A percentile compares a stretch with the other conserved stretches of the same genome.
Evolutionary conservation across 37 sponge, comb jelly and placozoan species (phyloP).

Genomic region (Diacarnus erythraeanus): DNA sequence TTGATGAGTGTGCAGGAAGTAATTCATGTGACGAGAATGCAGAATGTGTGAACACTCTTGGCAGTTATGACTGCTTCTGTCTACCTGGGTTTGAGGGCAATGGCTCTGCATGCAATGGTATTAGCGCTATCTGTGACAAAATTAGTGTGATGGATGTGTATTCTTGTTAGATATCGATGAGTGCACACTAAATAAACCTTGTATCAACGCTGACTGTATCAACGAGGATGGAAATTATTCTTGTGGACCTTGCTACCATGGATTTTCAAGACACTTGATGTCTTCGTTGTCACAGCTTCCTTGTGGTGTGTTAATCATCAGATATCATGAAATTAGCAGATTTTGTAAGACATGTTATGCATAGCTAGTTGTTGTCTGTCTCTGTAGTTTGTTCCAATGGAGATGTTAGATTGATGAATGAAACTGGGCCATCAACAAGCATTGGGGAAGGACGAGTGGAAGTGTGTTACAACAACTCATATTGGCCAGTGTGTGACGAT

Average conservation of each 20-base stretch:
- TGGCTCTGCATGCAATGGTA: slow-evolving; percentile 13
- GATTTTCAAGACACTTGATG: background rate
- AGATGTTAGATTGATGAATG: slow-evolving; percentile 31
- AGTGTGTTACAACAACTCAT: slow-evolving; percentile 14
- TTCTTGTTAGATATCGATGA: background rate
- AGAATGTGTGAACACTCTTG: slow-evolving; percentile 37
- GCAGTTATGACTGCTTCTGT: slow-evolving; percentile 39
- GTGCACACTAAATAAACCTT: background rate
- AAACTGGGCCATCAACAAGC: background rate
- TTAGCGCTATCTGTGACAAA: background rate
- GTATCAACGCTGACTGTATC: slow-evolving; percentile 12
- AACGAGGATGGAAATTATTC: background rate
- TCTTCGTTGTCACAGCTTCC: background rate
- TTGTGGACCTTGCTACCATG: background rate
- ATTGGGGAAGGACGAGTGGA: slow-evolving; percentile 37
- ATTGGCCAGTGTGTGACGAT: slow-evolving; percentile 48
- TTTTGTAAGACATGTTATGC: background rate
- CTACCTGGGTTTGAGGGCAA: slow-evolving; percentile 23
- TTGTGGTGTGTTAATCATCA: background rate
- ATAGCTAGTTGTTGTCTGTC: background rate
- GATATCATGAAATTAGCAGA: too few relatives aligned
- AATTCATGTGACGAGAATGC: slow-evolving; percentile 5
- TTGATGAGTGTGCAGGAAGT: slow-evolving; percentile 15
- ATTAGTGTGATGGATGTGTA: background rate
- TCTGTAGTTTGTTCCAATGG: slow-evolving; percentile 18